A percentile compares a stretch with the other conserved stretches of the same genome.
Evolutionary conservation across 1,140 invertebrate species (phyloP).

Genomic region (Drosophila parabipectinata): DNA sequence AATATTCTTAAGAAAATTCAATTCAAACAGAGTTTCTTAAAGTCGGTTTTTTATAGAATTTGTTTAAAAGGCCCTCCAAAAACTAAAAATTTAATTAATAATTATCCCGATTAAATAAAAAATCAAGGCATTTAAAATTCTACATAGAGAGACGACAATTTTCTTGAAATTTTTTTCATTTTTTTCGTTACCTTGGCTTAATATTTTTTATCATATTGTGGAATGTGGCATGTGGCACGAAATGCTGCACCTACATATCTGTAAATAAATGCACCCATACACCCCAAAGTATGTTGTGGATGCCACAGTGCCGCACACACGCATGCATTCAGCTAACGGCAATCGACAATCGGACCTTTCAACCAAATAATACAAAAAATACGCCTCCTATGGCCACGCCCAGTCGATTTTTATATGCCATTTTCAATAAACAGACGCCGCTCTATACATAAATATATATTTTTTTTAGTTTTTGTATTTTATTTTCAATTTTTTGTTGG

Average conservation of each 20-base stretch:
- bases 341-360: constrained; percentile 31
- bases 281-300: constrained; percentile 44
- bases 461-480: constrained; percentile 1
- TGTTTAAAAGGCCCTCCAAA: no score
- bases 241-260: constrained; percentile 27
- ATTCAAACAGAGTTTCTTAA: no score
- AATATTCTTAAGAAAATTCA: no score
- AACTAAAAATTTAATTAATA: no score
- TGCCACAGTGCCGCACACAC: constrained; percentile 23
- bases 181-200: neutral
- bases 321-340: constrained; percentile 24
- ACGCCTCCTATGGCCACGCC: constrained; percentile 1
- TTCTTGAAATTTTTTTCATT: neutral
- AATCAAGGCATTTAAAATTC: no score
- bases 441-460: constrained; percentile 11
- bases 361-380: constrained; percentile 2
- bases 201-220: constrained; percentile 18
- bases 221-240: neutral
- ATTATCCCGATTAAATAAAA: no score
- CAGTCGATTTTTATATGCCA: constrained; percentile 62
- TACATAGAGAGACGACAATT: neutral
- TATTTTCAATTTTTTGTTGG: constrained; percentile 8
- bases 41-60: no score
- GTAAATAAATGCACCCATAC: constrained; percentile 36
- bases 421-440: constrained; percentile 74